Conservation (phyloP, 2,113 vertebrate genomes). For the Dryoscopus gambensis region DNA sequence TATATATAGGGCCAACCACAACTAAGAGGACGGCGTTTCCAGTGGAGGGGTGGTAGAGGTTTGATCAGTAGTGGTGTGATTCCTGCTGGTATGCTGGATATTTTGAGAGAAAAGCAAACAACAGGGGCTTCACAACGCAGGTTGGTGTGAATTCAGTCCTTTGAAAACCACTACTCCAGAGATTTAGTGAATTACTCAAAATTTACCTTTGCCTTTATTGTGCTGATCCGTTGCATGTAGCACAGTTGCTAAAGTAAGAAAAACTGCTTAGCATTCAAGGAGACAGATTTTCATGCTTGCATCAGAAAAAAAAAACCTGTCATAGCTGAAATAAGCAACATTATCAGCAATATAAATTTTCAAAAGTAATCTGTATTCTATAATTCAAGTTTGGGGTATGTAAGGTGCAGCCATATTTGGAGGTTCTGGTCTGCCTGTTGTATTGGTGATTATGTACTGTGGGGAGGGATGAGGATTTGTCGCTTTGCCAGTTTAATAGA, state of each 20-base stretch:
- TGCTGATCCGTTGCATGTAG: neutral
- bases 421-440: neutral
- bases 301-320: neutral
- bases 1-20: neutral
- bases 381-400: neutral
- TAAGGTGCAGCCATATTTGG: neutral
- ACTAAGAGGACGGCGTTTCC: neutral
- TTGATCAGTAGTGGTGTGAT: neutral
- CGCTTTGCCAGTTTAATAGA: conserved; percentile 44
- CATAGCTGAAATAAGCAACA: neutral
- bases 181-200: neutral
- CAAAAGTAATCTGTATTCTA: neutral
- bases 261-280: neutral
- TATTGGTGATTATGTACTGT: neutral
- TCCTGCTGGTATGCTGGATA: neutral
- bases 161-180: neutral
- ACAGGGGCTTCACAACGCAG: neutral
- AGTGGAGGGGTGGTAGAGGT: neutral
- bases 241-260: neutral
- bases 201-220: neutral
- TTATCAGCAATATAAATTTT: neutral
- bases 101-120: neutral
- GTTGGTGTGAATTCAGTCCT: neutral
- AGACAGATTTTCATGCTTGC: neutral
- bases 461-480: neutral